Base-by-base conservation (phyloP, 2,797 vertebrate species). In the Typhlichthys subterraneus region DNA sequence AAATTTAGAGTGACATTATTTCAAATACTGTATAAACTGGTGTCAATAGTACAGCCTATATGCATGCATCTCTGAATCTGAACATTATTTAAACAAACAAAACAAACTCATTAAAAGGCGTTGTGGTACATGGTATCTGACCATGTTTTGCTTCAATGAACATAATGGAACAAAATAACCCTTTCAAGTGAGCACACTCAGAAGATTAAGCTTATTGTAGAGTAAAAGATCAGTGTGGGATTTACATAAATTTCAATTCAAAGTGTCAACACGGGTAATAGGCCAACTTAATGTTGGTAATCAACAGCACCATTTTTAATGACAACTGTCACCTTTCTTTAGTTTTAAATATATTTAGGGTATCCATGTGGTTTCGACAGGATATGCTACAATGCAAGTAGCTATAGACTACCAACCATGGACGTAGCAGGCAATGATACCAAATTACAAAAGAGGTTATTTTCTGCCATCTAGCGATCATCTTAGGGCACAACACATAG, bases 401-500 rank as follows among this genome's bases (percentile, higher is more conserved):
- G 33, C 23, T 29, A 29, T 29, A 29, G 23, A 29, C 4, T 29
- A 29, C 23, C 4, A 29, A 29, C 23, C 4, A 29, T 29, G 23
- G 23, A 29, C 4, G 23, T 29, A 29, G 23, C 23, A 29, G 23
- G 4, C 23, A 29, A 29, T 29, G 4, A 33, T 46, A n/a, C 3
- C 2, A 5, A 51, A 45, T 46, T 13, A 42, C 6, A 63, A 64
- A 10, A 31, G 19, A 67, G 63, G 73, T 52, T 75, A 61, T 59
- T 4, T 57, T 52, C 0, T 82, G 38, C 88, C 78, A 89, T 86
- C 89, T 89, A 72, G 84, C 77, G 88, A 65, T 50, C 2, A 38
- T 12, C 48, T 51, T 0, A 1, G 15, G 14, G 38, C 65, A 69
- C 7, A 45, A 48, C 53, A 55, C 8, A 38, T 0, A 1, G 15